Base-by-base conservation (phyloP, 2,797 vertebrate species). In the Enteromius mattozi region DNA sequence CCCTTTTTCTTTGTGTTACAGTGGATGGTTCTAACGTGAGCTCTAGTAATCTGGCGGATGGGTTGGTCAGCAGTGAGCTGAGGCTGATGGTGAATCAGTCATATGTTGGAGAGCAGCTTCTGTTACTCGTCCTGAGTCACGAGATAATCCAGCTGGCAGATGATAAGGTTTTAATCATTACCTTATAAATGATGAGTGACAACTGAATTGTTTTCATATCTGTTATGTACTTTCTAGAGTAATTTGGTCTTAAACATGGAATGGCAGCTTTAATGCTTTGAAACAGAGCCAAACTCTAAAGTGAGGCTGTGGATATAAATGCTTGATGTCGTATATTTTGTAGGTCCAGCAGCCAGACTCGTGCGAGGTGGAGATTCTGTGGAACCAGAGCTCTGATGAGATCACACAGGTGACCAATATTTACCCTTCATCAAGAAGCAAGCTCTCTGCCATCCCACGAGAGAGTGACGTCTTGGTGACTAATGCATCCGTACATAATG, bases 291-390 rank as follows among this genome's bases (percentile, higher is more conserved):
- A 8, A 56, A 40, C 35, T 40, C 2, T 56, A 21, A 21, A 42
- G 6, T 63, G 37, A 27, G 2, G n/a, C n/a, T 30, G 24, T 74
- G 70, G 24, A 33, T 16, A 12, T 14, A 17, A 33, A n/a, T 68
- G 5, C 61, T 47, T 42, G 13, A 33, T 63, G 35, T 40, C 4
- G 0, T 40, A 6, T 2, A 0, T 93, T 89, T 88, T 76, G 63
- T 78, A 99, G 98, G 97, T 96, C 86, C 96, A 97, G 84, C 97
- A 98, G 91, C 95, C 96, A 78, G 95, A 98, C 47, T 95, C 97
- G 89, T 96, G 93, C 89, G 97, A 98, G 93, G 93, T 98, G 90
- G 95, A 97, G 87, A 94, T 99, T 89, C 93, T 97, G 88, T 94
- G 99, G 90, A 97, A 96, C 86, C 92, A 93, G 86, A 95, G 96